Conservation (phyloP, 92 coral and sea anemone genomes). For the Epizoanthus illoricatus region DNA sequence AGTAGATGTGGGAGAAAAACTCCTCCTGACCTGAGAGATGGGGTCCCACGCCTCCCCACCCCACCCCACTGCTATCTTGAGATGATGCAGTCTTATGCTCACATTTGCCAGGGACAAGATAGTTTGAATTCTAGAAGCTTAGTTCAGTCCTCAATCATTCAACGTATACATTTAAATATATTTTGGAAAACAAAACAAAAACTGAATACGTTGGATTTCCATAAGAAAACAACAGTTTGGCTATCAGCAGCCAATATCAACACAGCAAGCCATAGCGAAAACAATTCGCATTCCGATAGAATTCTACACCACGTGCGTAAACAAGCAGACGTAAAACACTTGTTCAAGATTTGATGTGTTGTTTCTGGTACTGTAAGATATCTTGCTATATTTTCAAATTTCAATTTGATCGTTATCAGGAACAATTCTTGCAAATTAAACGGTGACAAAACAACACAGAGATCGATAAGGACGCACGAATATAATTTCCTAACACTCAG, state of each 20-base stretch:
- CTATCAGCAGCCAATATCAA: not conserved
- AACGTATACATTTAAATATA: no score
- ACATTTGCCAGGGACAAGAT: no score
- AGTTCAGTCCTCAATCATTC: no score
- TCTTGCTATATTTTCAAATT: not conserved
- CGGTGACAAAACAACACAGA: no score
- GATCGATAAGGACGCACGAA: no score
- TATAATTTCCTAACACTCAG: no score
- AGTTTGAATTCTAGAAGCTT: no score
- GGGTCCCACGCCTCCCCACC: no score
- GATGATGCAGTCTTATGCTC: no score
- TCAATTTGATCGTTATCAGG: not conserved
- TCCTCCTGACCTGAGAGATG: no score
- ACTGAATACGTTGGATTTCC: not conserved
- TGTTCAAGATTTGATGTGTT: not conserved
- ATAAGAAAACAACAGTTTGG: slow-evolving; percentile 12
- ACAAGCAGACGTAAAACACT: not conserved
- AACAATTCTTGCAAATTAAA: not conserved
- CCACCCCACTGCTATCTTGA: no score
- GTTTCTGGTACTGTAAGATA: not conserved
- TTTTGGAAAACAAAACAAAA: not conserved
- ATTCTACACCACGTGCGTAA: not conserved
- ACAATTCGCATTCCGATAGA: not conserved
- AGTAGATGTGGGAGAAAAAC: no score
- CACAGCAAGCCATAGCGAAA: not conserved